Evolutionary conservation across 2,113 vertebrate genomes (phyloP), one percentile per base, ranked within the genome.

Genomic region (Dicentrarchus labrax): DNA sequence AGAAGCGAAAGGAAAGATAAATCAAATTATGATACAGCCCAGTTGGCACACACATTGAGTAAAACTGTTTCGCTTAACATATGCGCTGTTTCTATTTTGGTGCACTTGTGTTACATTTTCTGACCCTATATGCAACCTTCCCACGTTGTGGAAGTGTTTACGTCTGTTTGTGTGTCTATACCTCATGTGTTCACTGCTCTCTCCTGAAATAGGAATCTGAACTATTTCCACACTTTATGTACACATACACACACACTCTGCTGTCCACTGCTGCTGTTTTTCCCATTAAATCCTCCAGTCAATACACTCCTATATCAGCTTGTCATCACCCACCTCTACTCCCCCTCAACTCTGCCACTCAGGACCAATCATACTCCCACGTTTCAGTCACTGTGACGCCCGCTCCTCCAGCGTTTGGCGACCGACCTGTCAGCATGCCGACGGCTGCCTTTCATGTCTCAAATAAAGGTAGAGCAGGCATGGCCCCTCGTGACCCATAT

Each of bases 341-440:
- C 72, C 82, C 57, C 53, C 50, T 82, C 78, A 59, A 12, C 76
- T 71, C 54, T 77, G 77, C 75, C 85, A 22, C 88, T 80, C 84
- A 85, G 78, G 77, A 72, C 84, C 83, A 75, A 86, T 89, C 89
- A 50, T 78, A 45, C 76, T 17, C 83, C 81, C 72, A 69, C 57
- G n/a, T 86, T 81, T 88, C 86, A 80, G 88, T 91, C 90, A 62
- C 81, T 60, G 73, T 61, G 90, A 91, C 88, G 82, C 80, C 90
- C 41, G 69, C 72, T 80, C 83, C 74, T 76, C 61, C 56, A 75
- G 79, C 48, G 15, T 56, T 79, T 78, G 76, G 72, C 81, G 36
- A 80, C 82, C 1, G 50, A 48, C 61, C 3, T 84, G 82, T 87
- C 68, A 71, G 56, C 78, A 70, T 70, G 82, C 80, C 24, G 39